These are phyloP conservation scores for Scaptodrosophila latifasciaeformis DNA, from an alignment of 2,888 invertebrate species.

Conservation along the genomic window DNA sequence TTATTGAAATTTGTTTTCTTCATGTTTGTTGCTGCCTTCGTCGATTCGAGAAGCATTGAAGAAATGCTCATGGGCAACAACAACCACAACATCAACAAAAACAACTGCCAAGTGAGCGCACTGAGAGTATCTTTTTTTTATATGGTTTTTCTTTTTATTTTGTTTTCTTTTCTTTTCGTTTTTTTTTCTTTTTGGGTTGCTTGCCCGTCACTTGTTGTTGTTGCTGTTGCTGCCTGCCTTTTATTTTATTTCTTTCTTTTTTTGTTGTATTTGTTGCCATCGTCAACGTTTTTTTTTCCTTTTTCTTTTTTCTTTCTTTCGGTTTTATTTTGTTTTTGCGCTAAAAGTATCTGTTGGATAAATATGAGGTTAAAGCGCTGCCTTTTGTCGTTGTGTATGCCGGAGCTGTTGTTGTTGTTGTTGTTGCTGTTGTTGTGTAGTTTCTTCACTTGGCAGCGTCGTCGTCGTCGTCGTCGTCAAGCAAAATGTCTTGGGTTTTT, in stretches of 20 bases:
- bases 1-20: constrained; percentile 72
- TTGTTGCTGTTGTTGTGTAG: constrained; percentile 20
- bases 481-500: too few species aligned
- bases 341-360: constrained; percentile 72
- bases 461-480: too few species aligned
- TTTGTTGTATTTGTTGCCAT: constrained; percentile 43
- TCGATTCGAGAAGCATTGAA: constrained; percentile 17
- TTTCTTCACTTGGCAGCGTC: constrained; percentile 22
- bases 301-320: too few species aligned
- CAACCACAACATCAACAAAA: not conserved
- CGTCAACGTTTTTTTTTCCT: constrained; percentile 40
- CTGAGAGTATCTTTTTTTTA: not conserved
- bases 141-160: not conserved
- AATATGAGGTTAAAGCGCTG: constrained; percentile 74
- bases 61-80: constrained; percentile 35
- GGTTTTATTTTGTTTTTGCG: constrained; percentile 45
- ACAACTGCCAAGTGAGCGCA: not conserved
- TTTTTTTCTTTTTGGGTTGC: constrained; percentile 36
- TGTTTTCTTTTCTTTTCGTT: not conserved
- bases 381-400: constrained; percentile 68
- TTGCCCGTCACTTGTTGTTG: constrained; percentile 13
- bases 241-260: constrained; percentile 9
- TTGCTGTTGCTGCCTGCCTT: constrained; percentile 41
- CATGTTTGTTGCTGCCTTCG: constrained; percentile 20
- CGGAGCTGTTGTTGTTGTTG: constrained; percentile 28